Evolutionary conservation across 2,888 invertebrate genomes (phyloP), one percentile per base, ranked within the genome.

Genomic region (Leptothorax acervorum): DNA sequence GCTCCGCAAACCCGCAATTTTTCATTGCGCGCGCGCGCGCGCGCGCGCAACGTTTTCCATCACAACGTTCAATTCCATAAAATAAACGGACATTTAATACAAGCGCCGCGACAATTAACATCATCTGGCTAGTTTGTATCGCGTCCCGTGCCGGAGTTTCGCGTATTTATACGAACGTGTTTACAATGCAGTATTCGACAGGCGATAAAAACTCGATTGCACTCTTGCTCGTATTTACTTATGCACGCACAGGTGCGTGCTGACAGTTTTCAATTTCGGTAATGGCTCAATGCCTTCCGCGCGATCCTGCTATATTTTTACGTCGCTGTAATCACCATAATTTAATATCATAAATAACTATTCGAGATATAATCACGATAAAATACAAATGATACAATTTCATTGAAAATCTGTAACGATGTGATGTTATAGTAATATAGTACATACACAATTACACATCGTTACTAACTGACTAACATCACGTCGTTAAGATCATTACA

Each of bases 131-230:
- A 39, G 51, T 39, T 62, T 53, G 82, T 79, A n/a, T 62, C 42
- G 55, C 70, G 60, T 83, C 71, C 60, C 83, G 62, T 39, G 48
- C 9, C 62, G 45, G 28, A 55, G 23, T 55, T 45, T 45, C 48
- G 4, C 12, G 62, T 65, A 48, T 62, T 60, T 45, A 45, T 45
- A 45, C 71, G 55, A 60, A 75, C 75, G 79, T 84, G 79, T 88
- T 86, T 75, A 57, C 82, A 79, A 82, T 75, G 66, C 83, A 82
- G 39, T 68, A 57, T 4, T 57, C 55, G 55, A 51, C 71, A 35
- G 45, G 12, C 6, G 11, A 63, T 78, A 87, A 88, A 85, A 88
- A 87, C 87, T 83, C 68, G 85, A 87, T 84, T 88, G 78, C 83
- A 55, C 75, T 73, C 83, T 42, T n/a, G 65, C 11, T 79, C 28